Conservation (phyloP, 2,888 invertebrate genomes). For the Himalopsyche anomala region DNA sequence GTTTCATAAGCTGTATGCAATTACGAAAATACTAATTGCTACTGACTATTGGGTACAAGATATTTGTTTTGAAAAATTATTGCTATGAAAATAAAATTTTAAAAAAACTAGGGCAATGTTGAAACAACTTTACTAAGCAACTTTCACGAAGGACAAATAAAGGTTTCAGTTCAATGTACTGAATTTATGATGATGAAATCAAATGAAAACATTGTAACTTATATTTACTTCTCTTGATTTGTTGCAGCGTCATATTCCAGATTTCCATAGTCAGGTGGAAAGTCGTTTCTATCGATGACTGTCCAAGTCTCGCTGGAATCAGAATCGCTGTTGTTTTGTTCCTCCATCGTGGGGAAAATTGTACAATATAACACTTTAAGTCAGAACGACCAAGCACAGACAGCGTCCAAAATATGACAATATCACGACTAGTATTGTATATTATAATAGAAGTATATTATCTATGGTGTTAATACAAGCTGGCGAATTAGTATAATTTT, state of each 20-base stretch:
- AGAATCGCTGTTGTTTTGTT: conserved; percentile 73
- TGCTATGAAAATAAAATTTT: neutral
- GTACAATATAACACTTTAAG: neutral
- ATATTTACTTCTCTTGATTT: conserved; percentile 68
- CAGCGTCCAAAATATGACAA: neutral
- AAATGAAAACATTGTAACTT: neutral
- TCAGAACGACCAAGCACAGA: neutral
- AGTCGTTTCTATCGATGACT: conserved; percentile 70
- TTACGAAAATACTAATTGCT: too few species aligned
- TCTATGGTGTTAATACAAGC: neutral
- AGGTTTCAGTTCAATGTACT: neutral
- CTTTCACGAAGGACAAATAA: conserved; percentile 37
- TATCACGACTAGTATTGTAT: neutral
- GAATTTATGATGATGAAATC: too few species aligned
- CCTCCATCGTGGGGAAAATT: conserved; percentile 46
- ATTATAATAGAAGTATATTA: too few species aligned
- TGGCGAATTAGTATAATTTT: neutral
- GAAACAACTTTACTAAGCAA: conserved; percentile 17
- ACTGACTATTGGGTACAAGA: too few species aligned
- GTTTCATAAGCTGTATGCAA: too few species aligned
- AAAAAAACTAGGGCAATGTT: neutral
- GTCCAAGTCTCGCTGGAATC: conserved; percentile 77
- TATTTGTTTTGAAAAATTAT: neutral
- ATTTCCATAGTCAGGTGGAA: conserved; percentile 67
- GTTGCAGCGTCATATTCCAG: conserved; percentile 66